A percentile compares a stretch with the other conserved stretches of the same genome.
Conservation (phyloP, 2,113 vertebrate genomes). For the Chrysochloris asiatica region DNA sequence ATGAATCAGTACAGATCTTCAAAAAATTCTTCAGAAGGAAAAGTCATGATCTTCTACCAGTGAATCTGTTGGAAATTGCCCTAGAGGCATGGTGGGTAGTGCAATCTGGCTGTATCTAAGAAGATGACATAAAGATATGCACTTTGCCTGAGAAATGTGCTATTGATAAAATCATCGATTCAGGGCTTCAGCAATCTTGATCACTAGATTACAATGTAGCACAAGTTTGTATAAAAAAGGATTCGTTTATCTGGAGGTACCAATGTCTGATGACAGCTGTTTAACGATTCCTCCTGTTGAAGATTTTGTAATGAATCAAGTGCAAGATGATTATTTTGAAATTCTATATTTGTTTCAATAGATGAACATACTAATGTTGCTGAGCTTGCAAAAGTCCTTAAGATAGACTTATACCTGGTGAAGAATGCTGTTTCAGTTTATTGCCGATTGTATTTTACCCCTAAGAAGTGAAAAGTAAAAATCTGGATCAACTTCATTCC, state of each 20-base stretch:
- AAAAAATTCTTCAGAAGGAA: conserved; percentile 92
- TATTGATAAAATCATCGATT: conserved; percentile 98
- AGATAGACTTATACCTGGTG: conserved; percentile 97
- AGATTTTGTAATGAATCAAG: conserved; percentile 99
- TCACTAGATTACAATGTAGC: conserved; percentile 95
- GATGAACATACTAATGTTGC: conserved; percentile 99
- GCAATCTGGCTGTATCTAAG: conserved; percentile 97
- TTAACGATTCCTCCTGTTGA: conserved; percentile 98
- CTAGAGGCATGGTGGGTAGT: conserved; percentile 98
- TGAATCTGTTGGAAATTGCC: conserved; percentile 95
- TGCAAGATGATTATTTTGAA: conserved; percentile 99
- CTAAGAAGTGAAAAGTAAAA: conserved; percentile 96
- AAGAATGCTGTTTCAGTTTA: conserved; percentile 99
- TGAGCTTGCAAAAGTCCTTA: conserved; percentile 97
- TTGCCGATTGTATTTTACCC: conserved; percentile 96
- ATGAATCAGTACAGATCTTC: conserved; percentile 99
- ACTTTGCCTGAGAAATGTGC: conserved; percentile 92
- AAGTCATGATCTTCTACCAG: conserved; percentile 93
- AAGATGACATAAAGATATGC: conserved; percentile 99
- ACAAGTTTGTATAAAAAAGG: conserved; percentile 98
- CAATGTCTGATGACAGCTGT: conserved; percentile 99
- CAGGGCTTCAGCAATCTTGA: conserved; percentile 96
- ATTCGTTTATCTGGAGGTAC: conserved; percentile 98
- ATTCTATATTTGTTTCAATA: conserved; percentile 99
- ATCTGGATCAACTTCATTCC: conserved; percentile 94